Conservation (phyloP, 2,888 invertebrate species). For the Clusia tigrina region DNA sequence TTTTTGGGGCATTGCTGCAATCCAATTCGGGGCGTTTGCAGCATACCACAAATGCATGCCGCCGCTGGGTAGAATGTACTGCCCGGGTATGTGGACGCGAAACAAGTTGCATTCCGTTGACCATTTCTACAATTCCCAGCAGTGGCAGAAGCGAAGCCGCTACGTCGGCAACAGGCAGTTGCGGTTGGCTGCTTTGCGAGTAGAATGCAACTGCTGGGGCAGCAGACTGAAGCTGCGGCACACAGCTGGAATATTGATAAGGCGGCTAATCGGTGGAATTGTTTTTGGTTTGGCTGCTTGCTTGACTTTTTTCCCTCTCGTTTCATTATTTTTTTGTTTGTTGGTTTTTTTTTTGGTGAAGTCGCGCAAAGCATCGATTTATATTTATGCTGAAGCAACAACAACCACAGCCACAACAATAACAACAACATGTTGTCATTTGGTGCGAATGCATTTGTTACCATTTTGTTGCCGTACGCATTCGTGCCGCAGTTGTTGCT, state of each 20-base stretch:
- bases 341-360: slow-evolving; percentile 12
- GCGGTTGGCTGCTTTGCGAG: slow-evolving; percentile 55
- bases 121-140: slow-evolving; percentile 55
- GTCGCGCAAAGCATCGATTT: slow-evolving; percentile 2
- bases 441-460: slow-evolving; percentile 57
- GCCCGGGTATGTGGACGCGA: too few relatives aligned
- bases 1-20: slow-evolving; percentile 40
- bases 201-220: slow-evolving; percentile 49
- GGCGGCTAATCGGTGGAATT: slow-evolving; percentile 44
- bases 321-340: background rate
- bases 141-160: slow-evolving; percentile 30
- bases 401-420: slow-evolving; percentile 22
- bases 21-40: slow-evolving; percentile 49
- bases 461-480: slow-evolving; percentile 40
- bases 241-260: slow-evolving; percentile 61
- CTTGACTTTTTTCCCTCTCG: slow-evolving; percentile 16
- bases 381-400: slow-evolving; percentile 9
- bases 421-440: slow-evolving; percentile 40
- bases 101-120: slow-evolving; percentile 61
- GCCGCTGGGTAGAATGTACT: slow-evolving; percentile 21
- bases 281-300: slow-evolving; percentile 19
- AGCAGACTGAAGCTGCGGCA: slow-evolving; percentile 40
- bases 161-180: slow-evolving; percentile 38
- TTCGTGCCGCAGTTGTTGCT: background rate
- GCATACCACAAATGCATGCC: slow-evolving; percentile 41